Conservation (phyloP, 2,888 invertebrate genomes). For the Bhutanitis thaidina region DNA sequence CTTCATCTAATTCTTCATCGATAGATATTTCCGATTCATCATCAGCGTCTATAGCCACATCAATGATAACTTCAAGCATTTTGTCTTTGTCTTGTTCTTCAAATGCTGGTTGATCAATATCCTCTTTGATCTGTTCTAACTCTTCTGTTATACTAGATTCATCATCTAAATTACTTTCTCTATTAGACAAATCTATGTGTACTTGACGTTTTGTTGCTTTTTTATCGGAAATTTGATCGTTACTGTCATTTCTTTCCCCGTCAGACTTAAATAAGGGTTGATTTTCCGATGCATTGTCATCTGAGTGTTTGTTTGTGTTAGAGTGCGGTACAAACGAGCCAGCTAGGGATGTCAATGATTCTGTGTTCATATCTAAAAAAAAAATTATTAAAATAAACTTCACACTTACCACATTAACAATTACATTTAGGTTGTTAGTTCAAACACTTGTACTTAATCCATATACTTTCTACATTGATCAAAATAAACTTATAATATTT, state of each 20-base stretch:
- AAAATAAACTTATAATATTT: too few relatives aligned
- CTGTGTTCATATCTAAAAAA: constrained; percentile 2
- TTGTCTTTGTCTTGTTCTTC: not conserved
- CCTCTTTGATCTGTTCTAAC: not conserved
- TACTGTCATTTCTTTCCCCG: constrained; percentile 12
- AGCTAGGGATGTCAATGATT: constrained; percentile 44
- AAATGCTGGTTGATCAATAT: not conserved
- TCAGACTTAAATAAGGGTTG: constrained; percentile 35
- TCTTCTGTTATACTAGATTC: not conserved
- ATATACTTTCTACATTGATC: too few relatives aligned
- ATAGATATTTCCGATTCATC: constrained; percentile 9
- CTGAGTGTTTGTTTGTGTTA: constrained; percentile 12
- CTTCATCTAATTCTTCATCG: not conserved
- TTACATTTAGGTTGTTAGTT: too few relatives aligned
- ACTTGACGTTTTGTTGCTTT: constrained; percentile 30
- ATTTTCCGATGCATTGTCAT: not conserved
- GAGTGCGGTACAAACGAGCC: constrained; percentile 43
- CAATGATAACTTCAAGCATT: not conserved
- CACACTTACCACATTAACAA: too few relatives aligned
- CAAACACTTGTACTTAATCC: too few relatives aligned
- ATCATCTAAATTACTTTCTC: not conserved
- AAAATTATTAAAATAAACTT: too few relatives aligned
- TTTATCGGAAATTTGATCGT: constrained; percentile 23
- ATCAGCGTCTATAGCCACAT: constrained; percentile 3
- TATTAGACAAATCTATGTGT: constrained; percentile 26